phyloP scores from a whole-genome alignment of 2,113 vertebrate genomes.

The Rattus rattus region DNA sequence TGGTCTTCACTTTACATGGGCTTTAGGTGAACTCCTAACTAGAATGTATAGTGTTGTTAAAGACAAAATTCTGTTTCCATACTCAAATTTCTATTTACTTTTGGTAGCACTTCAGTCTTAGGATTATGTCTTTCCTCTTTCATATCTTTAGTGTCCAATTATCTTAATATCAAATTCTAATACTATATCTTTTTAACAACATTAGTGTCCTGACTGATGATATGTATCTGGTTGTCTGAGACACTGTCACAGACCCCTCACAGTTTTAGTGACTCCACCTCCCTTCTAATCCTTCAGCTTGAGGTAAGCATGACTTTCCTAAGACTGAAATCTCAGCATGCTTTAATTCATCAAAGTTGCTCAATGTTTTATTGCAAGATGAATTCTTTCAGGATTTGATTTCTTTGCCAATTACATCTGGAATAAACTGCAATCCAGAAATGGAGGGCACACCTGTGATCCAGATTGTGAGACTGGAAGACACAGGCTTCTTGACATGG shows the following conservation, averaged over 20 bases:
- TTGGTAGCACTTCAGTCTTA: background rate
- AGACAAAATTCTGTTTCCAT: slow-evolving; percentile 6
- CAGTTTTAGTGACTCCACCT: background rate
- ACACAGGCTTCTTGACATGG: no score
- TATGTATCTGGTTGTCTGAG: background rate
- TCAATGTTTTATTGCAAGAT: background rate
- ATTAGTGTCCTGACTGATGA: background rate
- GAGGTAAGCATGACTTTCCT: background rate
- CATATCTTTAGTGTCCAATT: background rate
- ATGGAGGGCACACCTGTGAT: no score
- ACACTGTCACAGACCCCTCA: background rate
- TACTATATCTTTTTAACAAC: background rate
- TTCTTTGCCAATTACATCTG: background rate
- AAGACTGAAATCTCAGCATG: background rate
- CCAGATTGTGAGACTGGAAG: no score
- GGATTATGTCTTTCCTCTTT: background rate
- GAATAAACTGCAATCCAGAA: no score
- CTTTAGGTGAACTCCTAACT: background rate
- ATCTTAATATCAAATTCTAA: background rate
- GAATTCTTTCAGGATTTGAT: background rate
- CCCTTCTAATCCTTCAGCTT: background rate
- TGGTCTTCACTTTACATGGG: background rate
- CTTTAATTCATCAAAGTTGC: background rate
- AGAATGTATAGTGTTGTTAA: background rate
- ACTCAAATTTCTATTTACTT: background rate